phyloP scores from a whole-genome alignment of 2,113 vertebrate genomes.

The Mormyrus lacerda region DNA sequence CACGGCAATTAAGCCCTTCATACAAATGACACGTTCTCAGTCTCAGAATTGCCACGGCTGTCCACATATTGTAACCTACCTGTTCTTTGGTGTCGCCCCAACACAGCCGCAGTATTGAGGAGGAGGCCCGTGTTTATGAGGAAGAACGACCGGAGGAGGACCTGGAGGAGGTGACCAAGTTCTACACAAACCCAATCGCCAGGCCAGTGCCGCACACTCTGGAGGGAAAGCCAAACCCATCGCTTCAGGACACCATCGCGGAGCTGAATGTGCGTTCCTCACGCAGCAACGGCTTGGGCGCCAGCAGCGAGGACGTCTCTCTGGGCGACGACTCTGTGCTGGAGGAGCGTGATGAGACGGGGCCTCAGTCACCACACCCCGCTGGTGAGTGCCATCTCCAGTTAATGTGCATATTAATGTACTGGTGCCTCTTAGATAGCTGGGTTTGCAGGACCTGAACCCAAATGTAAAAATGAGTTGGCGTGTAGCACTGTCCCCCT shows the following conservation, averaged over 20 bases:
- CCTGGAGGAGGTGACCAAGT: conserved; percentile 70
- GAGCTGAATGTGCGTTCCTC: conserved; percentile 72
- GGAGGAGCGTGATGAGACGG: conserved; percentile 71
- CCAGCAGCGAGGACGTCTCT: conserved; percentile 80
- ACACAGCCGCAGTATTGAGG: conserved; percentile 57
- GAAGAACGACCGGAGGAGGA: conserved; percentile 57
- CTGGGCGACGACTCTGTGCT: conserved; percentile 81
- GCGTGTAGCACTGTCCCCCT: not conserved
- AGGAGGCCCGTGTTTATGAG: conserved; percentile 59
- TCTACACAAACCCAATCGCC: conserved; percentile 80
- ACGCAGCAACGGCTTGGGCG: conserved; percentile 69
- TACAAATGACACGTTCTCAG: not conserved
- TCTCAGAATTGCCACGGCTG: not conserved
- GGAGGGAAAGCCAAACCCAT: conserved; percentile 54
- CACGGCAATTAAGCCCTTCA: not conserved
- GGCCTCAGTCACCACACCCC: conserved; percentile 62
- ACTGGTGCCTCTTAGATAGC: not conserved
- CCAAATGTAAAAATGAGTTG: not conserved
- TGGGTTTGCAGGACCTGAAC: not conserved
- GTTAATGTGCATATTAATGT: not conserved
- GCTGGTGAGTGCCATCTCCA: conserved; percentile 64
- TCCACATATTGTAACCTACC: not conserved
- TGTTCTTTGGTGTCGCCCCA: not conserved
- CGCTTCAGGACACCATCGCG: conserved; percentile 76
- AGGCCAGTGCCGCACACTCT: conserved; percentile 75